Conservation (phyloP, 1,140 invertebrate genomes). For the Drosophila rufa region DNA sequence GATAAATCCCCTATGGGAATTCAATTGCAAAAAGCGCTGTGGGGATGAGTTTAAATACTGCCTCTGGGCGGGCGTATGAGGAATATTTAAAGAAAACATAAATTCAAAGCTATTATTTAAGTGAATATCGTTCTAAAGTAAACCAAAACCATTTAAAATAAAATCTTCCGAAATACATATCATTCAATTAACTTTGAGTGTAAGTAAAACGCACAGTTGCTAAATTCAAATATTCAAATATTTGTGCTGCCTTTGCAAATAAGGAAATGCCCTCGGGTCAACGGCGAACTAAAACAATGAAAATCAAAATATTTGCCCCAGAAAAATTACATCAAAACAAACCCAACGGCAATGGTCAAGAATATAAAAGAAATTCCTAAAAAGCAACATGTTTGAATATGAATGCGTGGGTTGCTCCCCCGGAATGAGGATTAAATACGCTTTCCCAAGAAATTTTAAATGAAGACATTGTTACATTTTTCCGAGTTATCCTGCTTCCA, state of each 20-base stretch:
- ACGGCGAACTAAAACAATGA: slow-evolving; percentile 17
- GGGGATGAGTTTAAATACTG: background rate
- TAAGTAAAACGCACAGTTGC: background rate
- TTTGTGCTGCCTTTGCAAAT: slow-evolving; percentile 23
- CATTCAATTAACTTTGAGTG: slow-evolving; percentile 4
- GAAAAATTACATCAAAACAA: slow-evolving; percentile 45
- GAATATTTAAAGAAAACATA: background rate
- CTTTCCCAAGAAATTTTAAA: slow-evolving; percentile 1
- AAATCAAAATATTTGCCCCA: slow-evolving; percentile 28
- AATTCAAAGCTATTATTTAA: slow-evolving; percentile 8
- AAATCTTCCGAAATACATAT: background rate
- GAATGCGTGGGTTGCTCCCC: background rate
- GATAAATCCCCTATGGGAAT: slow-evolving; percentile 7
- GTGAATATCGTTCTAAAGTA: background rate
- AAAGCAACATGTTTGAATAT: slow-evolving; percentile 7
- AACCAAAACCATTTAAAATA: background rate
- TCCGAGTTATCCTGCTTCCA: background rate
- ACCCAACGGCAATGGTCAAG: slow-evolving; percentile 11
- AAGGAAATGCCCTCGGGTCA: slow-evolving; percentile 11
- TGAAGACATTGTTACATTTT: background rate
- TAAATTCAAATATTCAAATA: slow-evolving; percentile 17
- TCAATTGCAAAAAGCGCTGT: background rate
- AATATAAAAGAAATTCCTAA: slow-evolving; percentile 20
- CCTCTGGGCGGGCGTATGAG: background rate
- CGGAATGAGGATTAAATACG: slow-evolving; percentile 2